Percentiles rank a stretch among this genome's conserved stretches.
phyloP scores from a whole-genome alignment of 2,113 vertebrate genomes.

The Meriones unguiculatus region DNA sequence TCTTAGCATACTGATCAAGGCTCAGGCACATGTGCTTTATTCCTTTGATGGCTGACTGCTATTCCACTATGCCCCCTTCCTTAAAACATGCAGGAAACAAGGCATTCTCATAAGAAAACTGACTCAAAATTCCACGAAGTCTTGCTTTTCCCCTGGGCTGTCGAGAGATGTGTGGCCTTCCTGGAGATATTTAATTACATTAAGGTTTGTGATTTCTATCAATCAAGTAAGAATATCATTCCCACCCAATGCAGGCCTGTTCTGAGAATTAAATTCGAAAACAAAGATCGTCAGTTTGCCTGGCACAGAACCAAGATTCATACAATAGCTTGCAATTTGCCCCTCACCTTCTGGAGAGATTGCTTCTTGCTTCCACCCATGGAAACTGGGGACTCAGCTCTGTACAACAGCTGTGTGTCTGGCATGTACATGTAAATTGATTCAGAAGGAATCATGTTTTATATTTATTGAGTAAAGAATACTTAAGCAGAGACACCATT shows the following conservation, averaged over 20 bases:
- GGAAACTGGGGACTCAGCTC: rapidly evolving
- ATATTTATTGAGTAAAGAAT: neutral
- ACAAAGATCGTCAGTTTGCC: neutral
- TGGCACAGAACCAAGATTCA: rapidly evolving
- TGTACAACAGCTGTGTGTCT: rapidly evolving
- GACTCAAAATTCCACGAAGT: rapidly evolving
- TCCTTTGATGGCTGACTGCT: neutral
- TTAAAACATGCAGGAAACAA: neutral
- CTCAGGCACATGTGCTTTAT: rapidly evolving
- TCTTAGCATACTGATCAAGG: rapidly evolving
- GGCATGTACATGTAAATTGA: rapidly evolving
- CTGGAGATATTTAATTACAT: rapidly evolving
- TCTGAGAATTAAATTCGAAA: neutral
- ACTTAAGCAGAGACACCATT: neutral
- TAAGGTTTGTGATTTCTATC: neutral
- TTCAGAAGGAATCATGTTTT: neutral
- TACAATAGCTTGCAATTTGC: neutral
- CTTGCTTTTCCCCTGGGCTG: rapidly evolving
- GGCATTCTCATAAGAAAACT: rapidly evolving
- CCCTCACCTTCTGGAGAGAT: neutral
- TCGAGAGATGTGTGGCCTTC: neutral
- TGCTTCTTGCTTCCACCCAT: neutral
- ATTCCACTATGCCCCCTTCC: neutral
- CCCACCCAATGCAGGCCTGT: neutral
- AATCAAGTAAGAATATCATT: neutral